Evolutionary conservation across 1,140 invertebrate genomes (phyloP), one percentile per base, ranked within the genome.

Genomic region (Pogonus chalceus): DNA sequence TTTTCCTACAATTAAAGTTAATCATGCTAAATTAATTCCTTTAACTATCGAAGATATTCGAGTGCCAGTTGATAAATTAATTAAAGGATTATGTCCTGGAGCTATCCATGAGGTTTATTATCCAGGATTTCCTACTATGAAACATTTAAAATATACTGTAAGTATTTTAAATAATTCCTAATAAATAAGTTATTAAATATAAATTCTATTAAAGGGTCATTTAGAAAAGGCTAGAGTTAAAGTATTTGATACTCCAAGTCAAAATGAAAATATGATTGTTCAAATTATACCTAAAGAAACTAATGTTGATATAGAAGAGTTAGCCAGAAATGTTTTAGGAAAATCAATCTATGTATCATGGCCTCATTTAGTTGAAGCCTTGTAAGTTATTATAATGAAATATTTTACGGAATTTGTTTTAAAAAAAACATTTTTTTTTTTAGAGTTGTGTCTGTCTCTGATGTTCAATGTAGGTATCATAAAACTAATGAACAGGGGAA

Each of bases 121-220:
- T 67, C 85, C 87, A 23, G 94, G 95, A 23, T 98, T 98, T 68
- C 93, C 94, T 0, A 92, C 90, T 0, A 74, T 96, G 59, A 84
- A 83, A 62, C 84, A 94, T 69, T 74, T 97, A 23, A 71, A 81
- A 18, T 92, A 94, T 65, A 79, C 70, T 61, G 85, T 88, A 63
- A 72, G 69, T 63, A 56, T 43, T 31, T 31, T 31, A 7, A 4
- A 31, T 31, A 4, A 7, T 31, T 14, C 14, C 4, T 31, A 31
- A 31, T 4, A 31, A 31, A 31, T 31, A 31, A 31, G 26, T 31
- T 31, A 7, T 31, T 31, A 7, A 14, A 31, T 31, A 31, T 14
- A 31, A 31, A 14, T 31, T 14, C n/a, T n/a, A n/a, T n/a, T n/a
- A n/a, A 59, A 85, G 85, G 78, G 77, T n/a, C 69, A 63, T 20